phyloP scores from a whole-genome alignment of 2,888 invertebrate genomes.

The Drosophila pseudotalamancana region DNA sequence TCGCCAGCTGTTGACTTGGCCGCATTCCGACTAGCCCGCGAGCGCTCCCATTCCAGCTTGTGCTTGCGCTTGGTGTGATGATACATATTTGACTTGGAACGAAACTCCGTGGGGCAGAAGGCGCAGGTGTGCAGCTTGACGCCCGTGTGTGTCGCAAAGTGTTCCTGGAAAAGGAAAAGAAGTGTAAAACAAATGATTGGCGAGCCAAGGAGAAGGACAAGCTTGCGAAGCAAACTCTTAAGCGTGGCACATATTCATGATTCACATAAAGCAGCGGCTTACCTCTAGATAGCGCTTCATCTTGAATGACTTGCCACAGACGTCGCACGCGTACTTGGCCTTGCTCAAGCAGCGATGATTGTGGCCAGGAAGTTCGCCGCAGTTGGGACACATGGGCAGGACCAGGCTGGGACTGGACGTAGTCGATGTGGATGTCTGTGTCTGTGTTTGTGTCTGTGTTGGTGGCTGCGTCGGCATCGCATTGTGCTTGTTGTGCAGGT shows the following conservation, averaged over 20 bases:
- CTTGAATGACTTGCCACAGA: slow-evolving; percentile 79
- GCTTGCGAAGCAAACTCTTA: no score
- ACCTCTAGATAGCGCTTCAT: slow-evolving; percentile 77
- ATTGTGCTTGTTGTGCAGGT: slow-evolving; percentile 58
- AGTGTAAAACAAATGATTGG: background rate
- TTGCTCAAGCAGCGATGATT: slow-evolving; percentile 66
- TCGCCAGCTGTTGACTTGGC: slow-evolving; percentile 39
- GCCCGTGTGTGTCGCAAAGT: slow-evolving; percentile 81
- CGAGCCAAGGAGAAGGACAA: no score
- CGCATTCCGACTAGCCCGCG: slow-evolving; percentile 69
- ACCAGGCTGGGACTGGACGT: slow-evolving; percentile 20
- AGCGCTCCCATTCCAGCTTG: slow-evolving; percentile 76
- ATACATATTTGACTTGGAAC: slow-evolving; percentile 82
- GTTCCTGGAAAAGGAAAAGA: slow-evolving; percentile 70
- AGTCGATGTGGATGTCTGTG: background rate
- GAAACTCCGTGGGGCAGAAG: slow-evolving; percentile 80
- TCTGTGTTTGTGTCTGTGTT: background rate
- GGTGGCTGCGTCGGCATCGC: background rate
- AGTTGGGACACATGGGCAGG: slow-evolving; percentile 46
- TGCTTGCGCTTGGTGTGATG: slow-evolving; percentile 81
- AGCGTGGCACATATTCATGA: no score
- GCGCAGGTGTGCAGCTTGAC: slow-evolving; percentile 79
- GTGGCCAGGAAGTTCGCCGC: slow-evolving; percentile 63
- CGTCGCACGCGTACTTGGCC: slow-evolving; percentile 72
- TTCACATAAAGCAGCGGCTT: background rate